A percentile compares a stretch with the other conserved stretches of the same genome.
phyloP scores from a whole-genome alignment of 2,888 invertebrate genomes.

The Aphidoletes aphidimyza region DNA sequence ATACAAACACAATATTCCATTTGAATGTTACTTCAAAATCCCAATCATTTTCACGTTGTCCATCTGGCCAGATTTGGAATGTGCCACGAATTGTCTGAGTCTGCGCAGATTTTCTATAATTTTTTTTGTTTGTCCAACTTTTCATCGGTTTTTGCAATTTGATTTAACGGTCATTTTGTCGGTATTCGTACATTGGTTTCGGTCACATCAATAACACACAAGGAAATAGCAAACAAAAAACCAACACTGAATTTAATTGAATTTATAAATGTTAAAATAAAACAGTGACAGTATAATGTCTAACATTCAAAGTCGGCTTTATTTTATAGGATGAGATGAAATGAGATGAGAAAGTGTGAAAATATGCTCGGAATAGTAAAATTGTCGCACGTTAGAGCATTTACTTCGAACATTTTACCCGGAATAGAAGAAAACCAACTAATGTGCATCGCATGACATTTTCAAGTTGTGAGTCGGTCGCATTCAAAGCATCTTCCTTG shows the following conservation, averaged over 20 bases:
- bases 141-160: background rate
- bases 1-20: too few species aligned
- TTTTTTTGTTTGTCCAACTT: background rate
- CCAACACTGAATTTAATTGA: slow-evolving; percentile 45
- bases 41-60: too few species aligned
- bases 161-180: background rate
- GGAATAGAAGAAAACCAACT: too few species aligned
- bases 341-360: slow-evolving; percentile 42
- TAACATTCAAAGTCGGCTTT: background rate
- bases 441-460: slow-evolving; percentile 2
- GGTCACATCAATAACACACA: background rate
- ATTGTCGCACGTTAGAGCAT: background rate
- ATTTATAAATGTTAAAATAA: background rate
- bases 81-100: too few species aligned
- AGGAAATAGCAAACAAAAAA: background rate
- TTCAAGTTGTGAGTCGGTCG: background rate
- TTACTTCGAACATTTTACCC: background rate
- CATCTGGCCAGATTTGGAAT: too few species aligned
- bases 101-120: too few species aligned
- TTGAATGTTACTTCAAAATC: too few species aligned
- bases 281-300: background rate
- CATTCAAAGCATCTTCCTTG: background rate
- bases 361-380: background rate
- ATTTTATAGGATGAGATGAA: background rate
- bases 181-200: background rate